Evolutionary conservation across 2,888 invertebrate genomes (phyloP), one percentile per base, ranked within the genome.

Genomic region (Drosophila tanythrix): DNA sequence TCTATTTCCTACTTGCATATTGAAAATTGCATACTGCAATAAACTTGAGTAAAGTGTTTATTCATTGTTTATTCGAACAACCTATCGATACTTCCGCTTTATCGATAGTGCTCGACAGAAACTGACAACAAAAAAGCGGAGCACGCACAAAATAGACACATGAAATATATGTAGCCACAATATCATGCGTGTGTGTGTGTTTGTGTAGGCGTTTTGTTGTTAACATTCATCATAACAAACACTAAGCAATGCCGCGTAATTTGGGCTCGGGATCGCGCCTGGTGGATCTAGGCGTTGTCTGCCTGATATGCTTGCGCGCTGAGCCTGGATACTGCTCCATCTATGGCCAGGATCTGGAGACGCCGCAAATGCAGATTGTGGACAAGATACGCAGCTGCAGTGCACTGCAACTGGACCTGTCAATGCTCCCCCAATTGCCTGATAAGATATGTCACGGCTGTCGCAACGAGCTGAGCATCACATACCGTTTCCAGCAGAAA

Each of bases 331-430:
- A 90, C 66, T 83, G 81, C 18, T 88, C 91, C 7, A 83, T 93
- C 18, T 93, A 88, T 57, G 82, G 89, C 15, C 83, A 83, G 38
- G 91, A 92, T 53, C 68, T 73, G 10, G 88, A 90, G 43, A 76
- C 84, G 3, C 76, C 81, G 2, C 82, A 89, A 15, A 66, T 92
- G 51, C 79, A 78, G 11, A 89, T 92, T 55, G 83, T 89, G 18
- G 93, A 93, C 3, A 93, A 93, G 74, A 93, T 93, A 46, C 88
- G 91, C 58, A 76, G 80, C 53, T 92, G 93, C 64, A 92, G 92
- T 5, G 85, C 89, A 18, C 60, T 92, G 33, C 76, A 82, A 61
- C 71, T 92, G 33, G 83, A 85, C n/a, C 74, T 77, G 18, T 83
- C 89, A 33, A 57, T 91, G 13, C 79, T 83, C 27, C 70, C 82